phyloP scores from a whole-genome alignment of 2,797 vertebrate genomes.

The Bradypus variegatus region DNA sequence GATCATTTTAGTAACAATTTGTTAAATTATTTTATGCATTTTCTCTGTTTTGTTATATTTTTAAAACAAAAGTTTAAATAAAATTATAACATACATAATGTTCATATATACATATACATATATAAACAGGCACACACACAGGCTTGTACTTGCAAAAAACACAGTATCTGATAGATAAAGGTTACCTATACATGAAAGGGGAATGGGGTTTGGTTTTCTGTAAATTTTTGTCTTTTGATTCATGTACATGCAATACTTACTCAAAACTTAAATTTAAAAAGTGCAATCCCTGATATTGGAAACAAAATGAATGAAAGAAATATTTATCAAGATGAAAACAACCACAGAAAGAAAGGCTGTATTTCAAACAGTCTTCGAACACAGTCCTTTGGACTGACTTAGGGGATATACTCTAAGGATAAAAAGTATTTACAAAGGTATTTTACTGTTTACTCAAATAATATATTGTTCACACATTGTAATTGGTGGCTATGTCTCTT shows the following conservation, averaged over 20 bases:
- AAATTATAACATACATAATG: neutral
- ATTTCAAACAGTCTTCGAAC: neutral
- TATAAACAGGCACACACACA: neutral
- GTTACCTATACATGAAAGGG: neutral
- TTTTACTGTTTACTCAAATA: neutral
- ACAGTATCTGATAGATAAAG: neutral
- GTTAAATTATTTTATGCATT: neutral
- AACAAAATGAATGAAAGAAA: neutral
- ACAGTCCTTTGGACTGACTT: neutral
- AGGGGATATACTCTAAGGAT: neutral
- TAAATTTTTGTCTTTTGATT: neutral
- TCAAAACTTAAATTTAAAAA: neutral
- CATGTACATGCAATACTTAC: neutral
- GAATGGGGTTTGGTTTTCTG: neutral
- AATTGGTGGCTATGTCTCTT: neutral
- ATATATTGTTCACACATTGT: no score
- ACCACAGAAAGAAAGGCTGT: neutral
- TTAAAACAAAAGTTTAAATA: neutral
- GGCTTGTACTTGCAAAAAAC: neutral
- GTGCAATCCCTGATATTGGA: neutral
- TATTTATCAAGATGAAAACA: neutral
- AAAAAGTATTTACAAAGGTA: neutral
- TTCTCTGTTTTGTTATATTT: neutral
- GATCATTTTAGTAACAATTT: neutral
- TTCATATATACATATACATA: no score